Evolutionary conservation across 64 coral and sea anemone species (phyloP), one percentile per base, ranked within the genome.

Genomic region (Dendrophyllia cribrosa): DNA sequence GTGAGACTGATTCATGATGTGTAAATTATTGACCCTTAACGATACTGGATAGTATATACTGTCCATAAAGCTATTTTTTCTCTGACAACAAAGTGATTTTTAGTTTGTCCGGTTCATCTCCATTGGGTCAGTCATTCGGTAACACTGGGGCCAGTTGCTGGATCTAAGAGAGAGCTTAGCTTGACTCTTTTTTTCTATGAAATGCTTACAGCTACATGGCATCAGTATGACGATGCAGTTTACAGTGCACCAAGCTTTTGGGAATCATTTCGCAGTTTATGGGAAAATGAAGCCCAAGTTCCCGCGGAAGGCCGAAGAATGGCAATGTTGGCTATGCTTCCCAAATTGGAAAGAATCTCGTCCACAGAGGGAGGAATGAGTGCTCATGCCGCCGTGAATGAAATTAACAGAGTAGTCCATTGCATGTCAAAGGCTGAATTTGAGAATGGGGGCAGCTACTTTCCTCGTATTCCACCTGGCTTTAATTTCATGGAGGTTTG

Each of bases 141-240:
- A n/a, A n/a, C n/a, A n/a, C n/a, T n/a, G n/a, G n/a, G n/a, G n/a
- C n/a, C n/a, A 63, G 17, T 10, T 6, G 5, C 10, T 56, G 53
- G 3, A 63, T 63, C 60, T 7, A 6, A 3, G 4, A 63, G 3
- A 53, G 4, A 9, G 51, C 51, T 3, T 19, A 11, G 4, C 12
- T 16, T 63, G 2, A 4, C 7, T 11, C 3, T 3, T 63, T 15
- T 63, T 60, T 13, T 58, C 22, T 0, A 53, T 7, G 52, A 3
- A 51, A n/a, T 7, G 0, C 0, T 55, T 58, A 11, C 43, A 90
- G 88, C 43, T 0, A 70, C 53, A 0, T 90, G 88, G 88, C 60
- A 90, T 80, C 88, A 90, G 58, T 90, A 90, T 21, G 88, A 90
- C 51, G 88, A 90, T 66, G 88, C 59, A 44, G 9, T 90, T 64